These are phyloP conservation scores for Phataginus tetradactyla DNA, from an alignment of 2,797 vertebrate species.

Conservation along the genomic window DNA sequence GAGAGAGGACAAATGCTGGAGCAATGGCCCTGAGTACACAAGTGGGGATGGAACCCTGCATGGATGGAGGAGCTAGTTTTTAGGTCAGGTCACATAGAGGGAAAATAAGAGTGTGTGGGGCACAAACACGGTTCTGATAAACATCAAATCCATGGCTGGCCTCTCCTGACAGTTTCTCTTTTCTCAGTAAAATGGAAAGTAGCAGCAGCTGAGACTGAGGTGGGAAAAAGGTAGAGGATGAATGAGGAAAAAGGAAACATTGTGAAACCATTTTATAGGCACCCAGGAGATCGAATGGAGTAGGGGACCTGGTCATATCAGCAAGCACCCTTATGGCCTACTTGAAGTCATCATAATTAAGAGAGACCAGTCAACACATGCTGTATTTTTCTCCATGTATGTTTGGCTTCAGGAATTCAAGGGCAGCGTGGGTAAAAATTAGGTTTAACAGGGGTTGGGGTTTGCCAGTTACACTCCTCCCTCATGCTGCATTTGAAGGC, in stretches of 20 bases:
- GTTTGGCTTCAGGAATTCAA: background rate
- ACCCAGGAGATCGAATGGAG: accelerated
- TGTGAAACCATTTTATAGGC: background rate
- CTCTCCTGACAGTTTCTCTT: background rate
- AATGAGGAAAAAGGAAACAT: background rate
- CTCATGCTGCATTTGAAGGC: background rate
- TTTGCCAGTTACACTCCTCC: background rate
- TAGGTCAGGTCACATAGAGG: background rate
- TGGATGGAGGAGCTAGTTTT: background rate
- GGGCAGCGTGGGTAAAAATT: background rate
- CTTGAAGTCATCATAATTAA: background rate
- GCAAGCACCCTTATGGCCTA: background rate
- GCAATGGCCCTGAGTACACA: background rate
- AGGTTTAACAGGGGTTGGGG: background rate
- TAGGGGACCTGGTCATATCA: too few species aligned
- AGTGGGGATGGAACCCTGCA: accelerated
- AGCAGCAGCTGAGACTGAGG: background rate
- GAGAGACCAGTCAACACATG: background rate
- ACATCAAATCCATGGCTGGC: accelerated
- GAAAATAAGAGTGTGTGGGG: background rate
- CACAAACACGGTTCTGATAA: background rate
- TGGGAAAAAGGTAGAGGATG: background rate
- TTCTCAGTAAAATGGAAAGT: background rate
- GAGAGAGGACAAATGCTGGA: background rate
- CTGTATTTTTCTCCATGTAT: background rate